Evolutionary conservation across 2,888 invertebrate species (phyloP).

Genomic region (Therioaphis trifolii): DNA sequence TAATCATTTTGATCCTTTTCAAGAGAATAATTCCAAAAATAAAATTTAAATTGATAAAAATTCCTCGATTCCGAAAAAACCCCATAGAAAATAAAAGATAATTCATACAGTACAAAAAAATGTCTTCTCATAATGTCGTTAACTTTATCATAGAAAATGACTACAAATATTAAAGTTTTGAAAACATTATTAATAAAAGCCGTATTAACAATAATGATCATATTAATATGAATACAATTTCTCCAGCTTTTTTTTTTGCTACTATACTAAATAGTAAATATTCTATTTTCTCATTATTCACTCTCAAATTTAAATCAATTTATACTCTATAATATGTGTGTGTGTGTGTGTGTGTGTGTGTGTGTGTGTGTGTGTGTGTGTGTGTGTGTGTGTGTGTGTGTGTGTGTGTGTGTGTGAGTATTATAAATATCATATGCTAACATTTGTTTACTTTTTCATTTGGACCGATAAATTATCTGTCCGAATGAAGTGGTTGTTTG

Average conservation of each 20-base stretch:
- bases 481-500: slow-evolving; percentile 25
- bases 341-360: too few relatives aligned
- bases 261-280: neutral
- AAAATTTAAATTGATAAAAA: neutral
- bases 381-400: too few relatives aligned
- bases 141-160: neutral
- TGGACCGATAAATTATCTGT: slow-evolving; percentile 56
- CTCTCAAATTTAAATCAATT: slow-evolving; percentile 19
- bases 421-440: slow-evolving; percentile 8
- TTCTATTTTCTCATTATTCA: neutral
- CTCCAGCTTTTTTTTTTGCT: neutral
- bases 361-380: too few relatives aligned
- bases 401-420: too few relatives aligned
- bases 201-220: slow-evolving; percentile 9
- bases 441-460: slow-evolving; percentile 32
- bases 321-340: neutral
- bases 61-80: neutral
- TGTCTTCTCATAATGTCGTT: too few relatives aligned
- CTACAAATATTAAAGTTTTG: neutral
- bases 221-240: neutral
- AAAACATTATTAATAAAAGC: neutral
- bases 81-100: neutral
- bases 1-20: neutral
- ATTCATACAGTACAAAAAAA: neutral
- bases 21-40: neutral